phyloP scores from a whole-genome alignment of 2,113 vertebrate species.

The Brevimyrus niger region DNA sequence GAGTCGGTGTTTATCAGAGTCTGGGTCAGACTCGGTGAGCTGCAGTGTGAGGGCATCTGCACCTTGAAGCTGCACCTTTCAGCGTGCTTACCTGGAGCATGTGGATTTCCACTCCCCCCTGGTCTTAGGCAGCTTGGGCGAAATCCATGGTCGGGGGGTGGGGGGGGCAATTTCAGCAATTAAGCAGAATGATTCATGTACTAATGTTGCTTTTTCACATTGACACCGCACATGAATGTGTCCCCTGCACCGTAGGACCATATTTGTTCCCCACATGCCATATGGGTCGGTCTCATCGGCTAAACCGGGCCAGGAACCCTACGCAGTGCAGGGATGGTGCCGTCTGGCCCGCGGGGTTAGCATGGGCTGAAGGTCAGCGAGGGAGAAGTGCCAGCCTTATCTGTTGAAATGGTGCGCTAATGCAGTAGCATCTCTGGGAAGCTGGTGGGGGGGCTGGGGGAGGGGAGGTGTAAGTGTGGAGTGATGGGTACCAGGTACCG shows the following conservation, averaged over 20 bases:
- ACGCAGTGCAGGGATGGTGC: background rate
- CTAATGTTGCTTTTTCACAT: background rate
- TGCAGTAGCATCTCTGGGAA: conserved; percentile 10
- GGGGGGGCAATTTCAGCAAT: background rate
- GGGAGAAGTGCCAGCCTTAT: conserved; percentile 6
- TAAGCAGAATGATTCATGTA: background rate
- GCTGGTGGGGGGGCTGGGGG: background rate
- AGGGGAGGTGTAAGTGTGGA: conserved; percentile 10
- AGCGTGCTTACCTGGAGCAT: background rate
- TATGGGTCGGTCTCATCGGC: background rate
- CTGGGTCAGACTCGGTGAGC: background rate
- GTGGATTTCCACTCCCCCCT: background rate
- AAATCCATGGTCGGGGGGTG: background rate
- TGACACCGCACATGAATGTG: too few species aligned
- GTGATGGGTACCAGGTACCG: conserved; percentile 22
- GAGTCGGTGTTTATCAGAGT: background rate
- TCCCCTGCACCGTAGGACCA: background rate
- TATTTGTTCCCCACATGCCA: background rate
- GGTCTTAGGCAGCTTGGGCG: background rate
- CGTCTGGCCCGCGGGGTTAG: background rate
- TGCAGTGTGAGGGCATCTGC: background rate
- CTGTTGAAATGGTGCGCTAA: conserved; percentile 2
- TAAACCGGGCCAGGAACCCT: background rate
- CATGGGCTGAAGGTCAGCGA: background rate
- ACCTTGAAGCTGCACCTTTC: too few species aligned